Evolutionary conservation across 35 echinoderm and acorn worm genomes (phyloP), one percentile per base, ranked within the genome.

Genomic region (Lytechinus variegatus): DNA sequence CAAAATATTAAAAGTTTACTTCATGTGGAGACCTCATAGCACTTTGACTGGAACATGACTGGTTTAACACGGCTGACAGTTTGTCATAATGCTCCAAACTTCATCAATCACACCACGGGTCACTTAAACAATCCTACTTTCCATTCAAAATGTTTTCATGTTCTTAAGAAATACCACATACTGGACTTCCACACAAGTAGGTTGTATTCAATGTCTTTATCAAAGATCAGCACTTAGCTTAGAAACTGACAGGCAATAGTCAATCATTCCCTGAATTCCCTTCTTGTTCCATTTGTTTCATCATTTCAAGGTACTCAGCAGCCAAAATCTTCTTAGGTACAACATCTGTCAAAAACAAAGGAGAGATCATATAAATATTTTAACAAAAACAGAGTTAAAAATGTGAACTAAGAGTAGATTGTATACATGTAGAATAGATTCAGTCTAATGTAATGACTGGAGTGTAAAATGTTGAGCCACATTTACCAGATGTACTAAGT

Each of bases 281-380:
- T 79, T 79, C 66, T 90, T 90, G 54, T 93, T 93, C 92, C 92
- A 56, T 53, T 44, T 55, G 92, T n/a, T 57, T 93, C 92, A 93
- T 93, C 92, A 93, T 93, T 54, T 93, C 92, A 27, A 93, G 92
- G 92, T 93, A 93, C 53, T 93, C 92, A 27, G 92, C 16, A 16
- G 55, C 92, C 14, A 54, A 54, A 54, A 93, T 93, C 54, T 93
- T 93, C 54, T 55, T 93, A 27, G 92, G 92, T 57, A 93, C 92
- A 13, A 93, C 92, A 57, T 93, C 92, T 93, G 16, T 44, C 88
- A 54, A 90, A 54, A 93, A 55, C 8, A 16, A 87, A 7, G 33
- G 4, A 52, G 5, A 44, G 88, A 90, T 90, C 0, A 14, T 90
- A 14, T 54, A 13, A 87, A 87, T 90, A 90, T 90, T 52, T 14